Conservation (phyloP, 2,797 vertebrate genomes). For the Aldrovandia affinis region DNA sequence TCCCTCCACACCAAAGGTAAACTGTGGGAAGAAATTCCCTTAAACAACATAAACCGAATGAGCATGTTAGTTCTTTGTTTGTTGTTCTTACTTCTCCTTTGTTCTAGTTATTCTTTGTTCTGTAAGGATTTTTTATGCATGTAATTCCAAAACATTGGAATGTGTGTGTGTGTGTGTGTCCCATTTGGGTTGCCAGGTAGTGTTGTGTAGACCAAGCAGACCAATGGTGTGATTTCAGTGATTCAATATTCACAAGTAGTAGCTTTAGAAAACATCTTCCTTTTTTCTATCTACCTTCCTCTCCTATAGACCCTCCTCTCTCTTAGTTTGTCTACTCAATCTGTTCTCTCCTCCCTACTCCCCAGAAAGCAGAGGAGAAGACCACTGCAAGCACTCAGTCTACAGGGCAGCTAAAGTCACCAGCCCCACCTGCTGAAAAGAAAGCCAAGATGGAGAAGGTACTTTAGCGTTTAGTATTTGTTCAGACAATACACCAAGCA, state of each 20-base stretch:
- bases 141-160: no score
- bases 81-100: no score
- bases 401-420: conserved; percentile 40
- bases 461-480: neutral
- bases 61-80: no score
- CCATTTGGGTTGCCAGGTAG: no score
- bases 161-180: no score
- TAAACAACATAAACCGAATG: neutral
- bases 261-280: neutral
- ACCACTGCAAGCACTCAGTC: conserved; percentile 4
- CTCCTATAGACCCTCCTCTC: neutral
- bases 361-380: conserved; percentile 51
- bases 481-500: no score
- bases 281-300: neutral
- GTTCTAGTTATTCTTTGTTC: neutral
- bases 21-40: neutral
- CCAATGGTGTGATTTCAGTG: no score
- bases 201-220: no score
- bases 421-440: conserved; percentile 65
- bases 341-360: neutral
- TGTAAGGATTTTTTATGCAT: neutral
- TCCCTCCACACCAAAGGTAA: conserved; percentile 50
- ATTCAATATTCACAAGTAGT: no score
- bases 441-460: conserved; percentile 62
- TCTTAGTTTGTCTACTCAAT: neutral